Base-by-base conservation (phyloP, 2,797 vertebrate species). In the Acomys russatus region DNA sequence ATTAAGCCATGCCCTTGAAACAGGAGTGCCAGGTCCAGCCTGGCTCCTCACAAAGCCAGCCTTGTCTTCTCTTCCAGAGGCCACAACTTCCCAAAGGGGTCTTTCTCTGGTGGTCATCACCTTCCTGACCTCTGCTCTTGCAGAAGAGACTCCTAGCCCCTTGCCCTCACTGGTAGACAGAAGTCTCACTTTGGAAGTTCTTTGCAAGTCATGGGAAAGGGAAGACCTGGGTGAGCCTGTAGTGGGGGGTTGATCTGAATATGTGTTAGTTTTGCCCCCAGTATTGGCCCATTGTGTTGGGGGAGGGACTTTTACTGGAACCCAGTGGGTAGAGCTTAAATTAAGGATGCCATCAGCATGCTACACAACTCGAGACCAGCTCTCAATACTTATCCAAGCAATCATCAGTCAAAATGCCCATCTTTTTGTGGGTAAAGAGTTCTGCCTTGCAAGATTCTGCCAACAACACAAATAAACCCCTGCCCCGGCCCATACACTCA, bases 331-430 rank as follows among this genome's bases (percentile, higher is more conserved):
- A 15, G 28, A 1, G 17, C n/a, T 54, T 86, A 3, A 18, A 35
- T 44, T 89, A 59, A 14, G 25, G 33, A 4, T 49, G 3, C 61
- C 38, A 0, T 66, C 18, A 74, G 23, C 33, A 33, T 11, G 51
- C 83, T 51, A 9, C 28, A 2, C 33, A 9, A 74, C 64, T 30
- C 22, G 61, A 22, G 7, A 8, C 44, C 1, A 33, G 4, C 35
- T 44, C n/a, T 9, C 28, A 30, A 44, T 56, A 51, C 15, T 23
- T 30, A 23, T 35, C 61, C 11, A 20, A 59, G 23, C 68, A 56
- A 38, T 10, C 61, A 1, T 0, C 68, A 59, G 28, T 30, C 54
- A 0, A 0, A 30, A 71, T 14, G 23, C 7, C 33, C 15, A 1
- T n/a, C 9, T 59, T n/a, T 23, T 23, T 33, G 33, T 88, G 18